Percentiles rank a stretch among this genome's conserved stretches.
Conservation (phyloP, 2,113 vertebrate species). For the Sakesphorus luctuosus region DNA sequence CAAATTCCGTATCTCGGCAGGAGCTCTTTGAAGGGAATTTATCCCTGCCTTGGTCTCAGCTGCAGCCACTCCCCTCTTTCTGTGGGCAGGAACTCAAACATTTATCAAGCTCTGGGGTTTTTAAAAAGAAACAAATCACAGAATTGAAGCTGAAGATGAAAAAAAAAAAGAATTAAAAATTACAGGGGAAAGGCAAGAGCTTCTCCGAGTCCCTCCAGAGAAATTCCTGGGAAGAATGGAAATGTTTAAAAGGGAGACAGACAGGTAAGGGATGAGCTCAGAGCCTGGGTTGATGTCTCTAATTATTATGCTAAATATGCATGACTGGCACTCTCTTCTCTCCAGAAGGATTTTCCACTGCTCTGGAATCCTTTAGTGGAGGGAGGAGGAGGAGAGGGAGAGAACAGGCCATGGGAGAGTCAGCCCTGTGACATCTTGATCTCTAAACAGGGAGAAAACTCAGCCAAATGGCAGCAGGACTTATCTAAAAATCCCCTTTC, state of each 20-base stretch:
- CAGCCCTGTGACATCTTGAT: not conserved
- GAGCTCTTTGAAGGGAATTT: not conserved
- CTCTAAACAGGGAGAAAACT: not conserved
- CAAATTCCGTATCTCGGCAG: not conserved
- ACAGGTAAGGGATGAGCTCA: not conserved
- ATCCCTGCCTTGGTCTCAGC: not conserved
- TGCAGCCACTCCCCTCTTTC: not conserved
- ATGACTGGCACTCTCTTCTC: not conserved
- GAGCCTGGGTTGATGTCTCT: not conserved
- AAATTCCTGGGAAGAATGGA: not conserved
- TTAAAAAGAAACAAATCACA: not conserved
- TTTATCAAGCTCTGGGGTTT: not conserved
- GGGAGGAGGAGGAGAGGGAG: not conserved
- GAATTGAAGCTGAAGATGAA: not conserved
- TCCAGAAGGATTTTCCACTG: not conserved
- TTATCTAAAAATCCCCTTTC: not conserved
- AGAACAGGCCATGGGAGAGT: not conserved
- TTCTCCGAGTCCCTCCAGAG: not conserved
- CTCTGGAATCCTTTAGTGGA: not conserved
- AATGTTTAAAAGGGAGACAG: not conserved
- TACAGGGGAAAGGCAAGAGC: not conserved
- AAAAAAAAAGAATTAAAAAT: not conserved
- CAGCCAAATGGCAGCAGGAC: not conserved
- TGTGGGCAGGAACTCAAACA: not conserved
- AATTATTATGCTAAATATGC: conserved; percentile 2